Conservation (phyloP, 1,140 invertebrate species). For the Drosophila sulfurigaster region DNA sequence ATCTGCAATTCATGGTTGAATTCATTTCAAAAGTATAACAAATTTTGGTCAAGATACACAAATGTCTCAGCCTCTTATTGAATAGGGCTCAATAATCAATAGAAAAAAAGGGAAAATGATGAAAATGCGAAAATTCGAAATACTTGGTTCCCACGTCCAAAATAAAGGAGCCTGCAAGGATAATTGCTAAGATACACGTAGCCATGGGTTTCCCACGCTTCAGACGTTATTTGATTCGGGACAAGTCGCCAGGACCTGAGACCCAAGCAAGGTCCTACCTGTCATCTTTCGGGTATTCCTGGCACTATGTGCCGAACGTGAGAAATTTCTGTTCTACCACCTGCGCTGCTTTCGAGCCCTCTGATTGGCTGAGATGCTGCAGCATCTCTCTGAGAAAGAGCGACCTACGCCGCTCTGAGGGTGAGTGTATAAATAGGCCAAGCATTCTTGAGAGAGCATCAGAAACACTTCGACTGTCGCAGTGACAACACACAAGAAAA, state of each 20-base stretch:
- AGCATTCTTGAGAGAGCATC: constrained; percentile 52
- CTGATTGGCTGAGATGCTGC: constrained; percentile 77
- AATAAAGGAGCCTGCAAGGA: constrained; percentile 46
- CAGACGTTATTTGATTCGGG: constrained; percentile 31
- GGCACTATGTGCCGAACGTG: constrained; percentile 57
- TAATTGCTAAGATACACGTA: constrained; percentile 51
- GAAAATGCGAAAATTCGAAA: constrained; percentile 22
- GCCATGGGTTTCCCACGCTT: constrained; percentile 76
- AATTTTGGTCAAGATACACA: constrained; percentile 1
- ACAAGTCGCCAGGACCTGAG: constrained; percentile 53
- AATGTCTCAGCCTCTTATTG: constrained; percentile 1
- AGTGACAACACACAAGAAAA: constrained; percentile 43
- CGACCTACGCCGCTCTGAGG: constrained; percentile 8
- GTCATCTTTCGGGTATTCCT: constrained; percentile 30
- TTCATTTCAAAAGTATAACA: background rate
- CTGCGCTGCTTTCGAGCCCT: constrained; percentile 50
- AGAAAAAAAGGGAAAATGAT: constrained; percentile 11
- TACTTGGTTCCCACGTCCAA: constrained; percentile 59
- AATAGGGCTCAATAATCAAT: background rate
- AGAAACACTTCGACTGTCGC: constrained; percentile 53
- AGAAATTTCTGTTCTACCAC: constrained; percentile 73
- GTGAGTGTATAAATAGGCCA: constrained; percentile 74
- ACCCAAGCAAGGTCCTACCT: constrained; percentile 48
- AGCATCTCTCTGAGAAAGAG: constrained; percentile 37
- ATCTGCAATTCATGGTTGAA: background rate